Percentiles rank a stretch among this genome's conserved stretches.
phyloP scores from a whole-genome alignment of 2,113 vertebrate species.

The Nesoenas mayeri region DNA sequence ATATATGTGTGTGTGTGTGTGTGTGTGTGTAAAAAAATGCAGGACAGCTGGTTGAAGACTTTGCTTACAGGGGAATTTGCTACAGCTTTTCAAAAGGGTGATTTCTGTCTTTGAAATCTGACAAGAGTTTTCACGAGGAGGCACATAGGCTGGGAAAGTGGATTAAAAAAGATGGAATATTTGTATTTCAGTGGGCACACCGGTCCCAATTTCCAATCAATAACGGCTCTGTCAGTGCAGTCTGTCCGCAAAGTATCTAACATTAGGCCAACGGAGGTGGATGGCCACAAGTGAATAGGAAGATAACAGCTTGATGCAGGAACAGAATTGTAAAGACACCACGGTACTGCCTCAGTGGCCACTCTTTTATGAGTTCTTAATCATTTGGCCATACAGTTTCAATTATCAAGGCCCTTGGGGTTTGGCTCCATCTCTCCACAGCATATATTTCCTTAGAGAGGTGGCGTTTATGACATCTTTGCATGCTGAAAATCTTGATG shows the following conservation, averaged over 20 bases:
- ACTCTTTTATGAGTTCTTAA: background rate
- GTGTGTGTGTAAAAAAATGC: background rate
- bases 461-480: background rate
- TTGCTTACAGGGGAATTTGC: background rate
- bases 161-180: background rate
- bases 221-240: background rate
- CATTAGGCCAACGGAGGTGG: background rate
- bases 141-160: background rate
- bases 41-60: background rate
- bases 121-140: background rate
- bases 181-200: background rate
- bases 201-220: background rate
- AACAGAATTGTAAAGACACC: background rate
- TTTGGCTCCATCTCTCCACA: conserved; percentile 20
- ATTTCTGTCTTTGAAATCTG: background rate
- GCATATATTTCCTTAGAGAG: background rate
- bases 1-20: background rate
- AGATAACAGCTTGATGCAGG: background rate
- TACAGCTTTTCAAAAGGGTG: background rate
- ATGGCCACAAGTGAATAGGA: background rate
- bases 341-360: background rate
- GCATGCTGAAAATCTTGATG: conserved; percentile 11
- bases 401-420: background rate
- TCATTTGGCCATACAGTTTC: conserved; percentile 8
- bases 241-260: background rate